Evolutionary conservation across 2,797 vertebrate species (phyloP), one percentile per base, ranked within the genome.

Genomic region (Pygocentrus nattereri): DNA sequence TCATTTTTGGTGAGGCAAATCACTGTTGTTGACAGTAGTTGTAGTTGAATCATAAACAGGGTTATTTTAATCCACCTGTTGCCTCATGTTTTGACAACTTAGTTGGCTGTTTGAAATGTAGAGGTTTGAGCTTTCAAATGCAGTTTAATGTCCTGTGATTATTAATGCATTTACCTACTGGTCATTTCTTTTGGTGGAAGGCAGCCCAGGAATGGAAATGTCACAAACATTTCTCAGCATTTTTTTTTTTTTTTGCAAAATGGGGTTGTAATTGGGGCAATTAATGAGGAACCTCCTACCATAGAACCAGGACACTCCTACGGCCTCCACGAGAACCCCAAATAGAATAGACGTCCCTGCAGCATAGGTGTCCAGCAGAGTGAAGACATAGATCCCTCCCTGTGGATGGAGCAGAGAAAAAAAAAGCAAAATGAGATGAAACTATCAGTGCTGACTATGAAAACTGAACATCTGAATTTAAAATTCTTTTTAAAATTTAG

Each of bases 261-360:
- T 65, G 18, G 62, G n/a, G 31, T 64, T 64, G 64, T 64, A 64
- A 54, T 19, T 54, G 8, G n/a, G n/a, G 31, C 5, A 15, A 21
- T n/a, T 38, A 73, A 19, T 58, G 52, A 41, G 72, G 7, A 77
- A 82, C 18, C 47, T 81, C 96, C 79, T 92, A 99, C 98, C 98
- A 56, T 99, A 99, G 91, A 99, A 99, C 98, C 98, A 99, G n/a
- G 98, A 97, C 69, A 99, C 97, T 44, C 98, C 98, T 2, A 99
- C 97, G 83, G 98, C 96, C 87, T 99, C 98, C 87, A 99, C 95
- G 83, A 99, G 91, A 80, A 99, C 98, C 0, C 91, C 98, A 88
- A 99, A 99, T 8, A 99, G 84, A 90, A 99, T 99, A 0, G 98
- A 97, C 0, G 98, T 99, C 49, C 98, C 98, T 2, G 98, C 98